Conservation (phyloP, 2,888 invertebrate species). For the Macropis europaea region DNA sequence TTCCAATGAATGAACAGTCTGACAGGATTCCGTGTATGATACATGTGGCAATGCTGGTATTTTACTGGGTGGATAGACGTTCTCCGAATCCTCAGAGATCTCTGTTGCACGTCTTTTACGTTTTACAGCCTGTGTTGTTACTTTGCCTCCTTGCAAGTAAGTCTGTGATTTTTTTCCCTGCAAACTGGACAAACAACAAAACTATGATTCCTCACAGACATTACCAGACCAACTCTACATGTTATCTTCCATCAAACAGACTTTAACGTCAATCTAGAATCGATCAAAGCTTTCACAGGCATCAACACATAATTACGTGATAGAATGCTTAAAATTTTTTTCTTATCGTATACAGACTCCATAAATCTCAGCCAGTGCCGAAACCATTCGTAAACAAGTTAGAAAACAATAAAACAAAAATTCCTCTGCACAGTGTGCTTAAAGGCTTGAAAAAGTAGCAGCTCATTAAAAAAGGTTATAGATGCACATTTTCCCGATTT, state of each 20-base stretch:
- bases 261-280: neutral
- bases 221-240: neutral
- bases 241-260: neutral
- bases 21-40: slow-evolving; percentile 67
- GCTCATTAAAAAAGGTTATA: slow-evolving; percentile 60
- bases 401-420: neutral
- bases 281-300: neutral
- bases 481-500: slow-evolving; percentile 33
- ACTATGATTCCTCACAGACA: neutral
- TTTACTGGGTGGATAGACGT: slow-evolving; percentile 77
- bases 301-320: neutral
- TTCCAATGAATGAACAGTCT: slow-evolving; percentile 60
- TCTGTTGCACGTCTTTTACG: slow-evolving; percentile 76
- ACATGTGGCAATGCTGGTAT: slow-evolving; percentile 64
- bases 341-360: neutral
- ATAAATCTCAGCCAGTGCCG: neutral
- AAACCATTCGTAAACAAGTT: neutral
- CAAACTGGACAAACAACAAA: slow-evolving; percentile 64
- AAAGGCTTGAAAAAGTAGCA: neutral
- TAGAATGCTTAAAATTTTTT: slow-evolving; percentile 22
- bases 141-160: slow-evolving; percentile 70
- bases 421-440: neutral
- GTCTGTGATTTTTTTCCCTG: slow-evolving; percentile 74
- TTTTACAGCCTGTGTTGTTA: slow-evolving; percentile 67
- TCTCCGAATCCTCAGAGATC: slow-evolving; percentile 75